Evolutionary conservation across 1,140 invertebrate species (phyloP).

Genomic region (Ooceraea biroi): DNA sequence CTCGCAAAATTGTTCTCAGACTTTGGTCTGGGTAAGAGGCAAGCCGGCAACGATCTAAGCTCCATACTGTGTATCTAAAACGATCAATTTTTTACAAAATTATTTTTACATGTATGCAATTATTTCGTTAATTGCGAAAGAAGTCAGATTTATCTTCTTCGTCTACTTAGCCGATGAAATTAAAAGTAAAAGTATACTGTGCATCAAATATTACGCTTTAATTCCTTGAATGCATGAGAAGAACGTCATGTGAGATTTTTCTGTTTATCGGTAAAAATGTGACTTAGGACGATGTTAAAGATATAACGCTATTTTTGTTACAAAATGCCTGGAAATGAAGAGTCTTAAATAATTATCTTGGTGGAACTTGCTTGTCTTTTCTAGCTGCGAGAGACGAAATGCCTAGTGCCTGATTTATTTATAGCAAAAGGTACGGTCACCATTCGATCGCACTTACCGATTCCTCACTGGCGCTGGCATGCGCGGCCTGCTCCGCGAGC

Average conservation of each 20-base stretch:
- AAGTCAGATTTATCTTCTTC: not conserved
- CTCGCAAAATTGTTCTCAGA: conserved; percentile 93
- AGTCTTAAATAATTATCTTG: too few relatives aligned
- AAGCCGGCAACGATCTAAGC: conserved; percentile 89
- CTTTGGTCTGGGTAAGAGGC: conserved; percentile 91
- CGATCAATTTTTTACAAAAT: not conserved
- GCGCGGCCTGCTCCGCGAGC: conserved; percentile 94
- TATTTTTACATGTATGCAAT: not conserved
- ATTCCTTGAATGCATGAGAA: too few relatives aligned
- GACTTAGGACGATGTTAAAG: too few relatives aligned
- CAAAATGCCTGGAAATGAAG: too few relatives aligned
- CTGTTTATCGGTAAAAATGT: too few relatives aligned
- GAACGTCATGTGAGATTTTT: too few relatives aligned
- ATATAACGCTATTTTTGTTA: too few relatives aligned
- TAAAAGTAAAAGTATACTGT: too few relatives aligned
- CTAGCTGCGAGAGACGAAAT: not conserved
- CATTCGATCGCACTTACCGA: conserved; percentile 85
- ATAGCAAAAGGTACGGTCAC: not conserved
- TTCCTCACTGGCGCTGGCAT: conserved; percentile 92
- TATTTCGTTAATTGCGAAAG: not conserved
- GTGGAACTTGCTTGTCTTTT: not conserved
- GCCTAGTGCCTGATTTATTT: not conserved
- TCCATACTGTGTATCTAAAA: conserved; percentile 87
- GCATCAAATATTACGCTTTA: too few relatives aligned
- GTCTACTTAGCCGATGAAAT: too few relatives aligned